Percentiles rank a stretch among this genome's conserved stretches.
Conservation (phyloP, 2,113 vertebrate genomes). For the Neolamprologus toae region DNA sequence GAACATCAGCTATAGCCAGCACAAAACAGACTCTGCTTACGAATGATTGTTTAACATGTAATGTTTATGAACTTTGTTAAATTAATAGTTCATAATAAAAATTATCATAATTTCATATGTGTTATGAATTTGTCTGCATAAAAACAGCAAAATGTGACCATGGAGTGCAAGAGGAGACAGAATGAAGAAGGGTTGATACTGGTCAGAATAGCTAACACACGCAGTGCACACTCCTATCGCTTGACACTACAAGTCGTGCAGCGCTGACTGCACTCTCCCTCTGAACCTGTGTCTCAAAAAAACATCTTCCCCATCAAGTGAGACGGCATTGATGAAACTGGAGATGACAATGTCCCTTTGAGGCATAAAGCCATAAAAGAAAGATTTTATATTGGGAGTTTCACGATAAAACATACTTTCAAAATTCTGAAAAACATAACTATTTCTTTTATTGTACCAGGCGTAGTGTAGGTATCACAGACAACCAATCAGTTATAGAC, state of each 20-base stretch:
- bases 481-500: background rate
- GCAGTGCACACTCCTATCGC: background rate
- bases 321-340: background rate
- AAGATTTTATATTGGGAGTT: background rate
- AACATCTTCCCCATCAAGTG: background rate
- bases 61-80: background rate
- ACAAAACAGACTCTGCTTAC: background rate
- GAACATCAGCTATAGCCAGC: background rate
- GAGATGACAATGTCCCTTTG: background rate
- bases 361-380: background rate
- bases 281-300: background rate
- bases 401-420: background rate
- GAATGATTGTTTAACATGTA: background rate
- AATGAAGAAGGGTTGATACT: background rate
- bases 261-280: background rate
- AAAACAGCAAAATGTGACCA: background rate
- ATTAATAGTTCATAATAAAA: background rate
- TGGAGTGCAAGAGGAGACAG: background rate
- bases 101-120: background rate
- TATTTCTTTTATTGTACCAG: background rate
- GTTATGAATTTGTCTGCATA: background rate
- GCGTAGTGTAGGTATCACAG: background rate
- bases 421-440: background rate
- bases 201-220: background rate
- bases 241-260: background rate